phyloP scores from a whole-genome alignment of 2,888 invertebrate species.

The Idaea aversata region DNA sequence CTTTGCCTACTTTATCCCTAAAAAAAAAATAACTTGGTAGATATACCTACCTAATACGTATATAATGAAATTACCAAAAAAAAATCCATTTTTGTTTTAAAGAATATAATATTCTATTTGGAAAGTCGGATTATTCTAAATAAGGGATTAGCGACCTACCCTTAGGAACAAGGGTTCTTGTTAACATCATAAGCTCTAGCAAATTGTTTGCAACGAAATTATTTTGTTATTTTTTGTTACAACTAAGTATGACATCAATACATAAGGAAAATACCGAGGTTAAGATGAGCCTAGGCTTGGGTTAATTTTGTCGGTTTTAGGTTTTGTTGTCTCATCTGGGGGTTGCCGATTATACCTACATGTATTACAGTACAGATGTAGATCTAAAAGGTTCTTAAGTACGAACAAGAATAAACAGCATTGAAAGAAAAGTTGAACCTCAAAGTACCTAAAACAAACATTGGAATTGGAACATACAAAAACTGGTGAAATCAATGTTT shows the following conservation, averaged over 20 bases:
- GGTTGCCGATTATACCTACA: background rate
- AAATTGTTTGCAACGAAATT: conserved; percentile 23
- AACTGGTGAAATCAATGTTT: background rate
- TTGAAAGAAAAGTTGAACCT: background rate
- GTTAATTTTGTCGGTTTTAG: background rate
- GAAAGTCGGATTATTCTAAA: conserved; percentile 23
- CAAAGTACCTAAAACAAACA: background rate
- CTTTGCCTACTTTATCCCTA: too few relatives aligned
- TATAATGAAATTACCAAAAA: conserved; percentile 1
- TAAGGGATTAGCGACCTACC: conserved; percentile 26
- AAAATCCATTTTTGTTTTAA: background rate
- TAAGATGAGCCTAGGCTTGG: background rate
- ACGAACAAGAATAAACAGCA: too few relatives aligned
- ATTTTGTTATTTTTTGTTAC: conserved; percentile 11
- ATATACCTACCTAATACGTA: too few relatives aligned
- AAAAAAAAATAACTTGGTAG: too few relatives aligned
- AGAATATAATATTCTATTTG: conserved; percentile 12
- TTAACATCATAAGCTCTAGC: conserved; percentile 24
- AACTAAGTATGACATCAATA: conserved; percentile 2
- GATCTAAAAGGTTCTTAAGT: background rate
- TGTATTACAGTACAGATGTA: background rate
- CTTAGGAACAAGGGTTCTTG: conserved; percentile 25
- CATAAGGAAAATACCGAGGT: background rate
- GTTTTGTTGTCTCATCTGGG: background rate
- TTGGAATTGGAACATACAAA: too few relatives aligned